These are phyloP conservation scores for Meriones psammophilus DNA, from an alignment of 2,797 vertebrate genomes.

Conservation along the genomic window DNA sequence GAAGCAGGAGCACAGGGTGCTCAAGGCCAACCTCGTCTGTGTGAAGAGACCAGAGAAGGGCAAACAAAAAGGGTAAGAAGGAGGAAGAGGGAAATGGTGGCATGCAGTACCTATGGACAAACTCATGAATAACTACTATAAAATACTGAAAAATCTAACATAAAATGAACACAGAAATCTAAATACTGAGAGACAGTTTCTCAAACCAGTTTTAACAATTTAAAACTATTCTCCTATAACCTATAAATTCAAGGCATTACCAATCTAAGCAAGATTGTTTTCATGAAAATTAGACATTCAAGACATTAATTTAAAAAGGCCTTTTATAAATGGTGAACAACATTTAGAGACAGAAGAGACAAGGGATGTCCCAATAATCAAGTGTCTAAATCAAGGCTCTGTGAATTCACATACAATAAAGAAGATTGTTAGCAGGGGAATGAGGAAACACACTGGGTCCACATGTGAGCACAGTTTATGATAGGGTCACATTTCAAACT, in stretches of 20 bases:
- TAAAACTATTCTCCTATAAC: neutral
- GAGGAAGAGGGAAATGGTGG: neutral
- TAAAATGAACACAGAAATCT: neutral
- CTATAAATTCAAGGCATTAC: neutral
- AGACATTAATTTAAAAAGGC: neutral
- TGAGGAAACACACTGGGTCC: neutral
- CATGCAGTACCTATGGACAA: neutral
- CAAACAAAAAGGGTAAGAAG: neutral
- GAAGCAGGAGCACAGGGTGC: neutral
- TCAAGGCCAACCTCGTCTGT: neutral
- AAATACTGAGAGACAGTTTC: neutral
- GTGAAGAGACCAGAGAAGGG: neutral
- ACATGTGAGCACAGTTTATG: neutral
- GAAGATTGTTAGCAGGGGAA: neutral
- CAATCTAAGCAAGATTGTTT: neutral
- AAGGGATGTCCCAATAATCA: neutral
- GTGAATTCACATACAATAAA: neutral
- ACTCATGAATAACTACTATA: neutral
- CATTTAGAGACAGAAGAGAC: neutral
- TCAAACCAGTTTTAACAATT: neutral
- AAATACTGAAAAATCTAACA: neutral
- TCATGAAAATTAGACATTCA: constrained; percentile 18
- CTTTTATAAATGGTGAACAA: neutral
- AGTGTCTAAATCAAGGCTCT: neutral
- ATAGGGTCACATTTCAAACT: neutral